phyloP scores from a whole-genome alignment of 2,888 invertebrate genomes.

The Erebia palarica region DNA sequence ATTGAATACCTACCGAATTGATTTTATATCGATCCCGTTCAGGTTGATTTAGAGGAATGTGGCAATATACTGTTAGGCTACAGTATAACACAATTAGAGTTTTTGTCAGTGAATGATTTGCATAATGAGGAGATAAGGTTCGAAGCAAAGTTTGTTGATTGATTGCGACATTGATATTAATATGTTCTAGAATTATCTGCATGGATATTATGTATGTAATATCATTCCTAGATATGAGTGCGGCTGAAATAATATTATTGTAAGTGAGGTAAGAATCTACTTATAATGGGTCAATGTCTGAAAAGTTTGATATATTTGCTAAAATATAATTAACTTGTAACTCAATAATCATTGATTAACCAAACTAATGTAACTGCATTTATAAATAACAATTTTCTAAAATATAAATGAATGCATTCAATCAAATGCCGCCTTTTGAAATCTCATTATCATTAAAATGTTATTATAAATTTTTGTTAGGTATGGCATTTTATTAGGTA shows the following conservation, averaged over 20 bases:
- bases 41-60: conserved; percentile 65
- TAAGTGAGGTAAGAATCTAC: too few relatives aligned
- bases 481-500: not conserved
- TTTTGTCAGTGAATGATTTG: conserved; percentile 13
- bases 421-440: conserved; percentile 5
- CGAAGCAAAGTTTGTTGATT: conserved; percentile 19
- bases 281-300: not conserved
- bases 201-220: not conserved
- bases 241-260: too few relatives aligned
- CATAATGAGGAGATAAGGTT: conserved; percentile 17
- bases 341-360: not conserved
- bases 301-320: not conserved
- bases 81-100: conserved; percentile 20
- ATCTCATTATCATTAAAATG: conserved; percentile 12
- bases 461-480: conserved; percentile 3
- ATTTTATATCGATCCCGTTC: conserved; percentile 70
- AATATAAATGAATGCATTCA: not conserved
- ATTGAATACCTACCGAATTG: conserved; percentile 63
- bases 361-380: not conserved
- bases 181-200: not conserved
- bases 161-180: conserved; percentile 4
- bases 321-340: not conserved
- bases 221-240: too few relatives aligned
- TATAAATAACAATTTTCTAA: not conserved
- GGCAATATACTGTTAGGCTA: conserved; percentile 23